Evolutionary conservation across 2,888 invertebrate genomes (phyloP).

Genomic region (Dugesia japonica): DNA sequence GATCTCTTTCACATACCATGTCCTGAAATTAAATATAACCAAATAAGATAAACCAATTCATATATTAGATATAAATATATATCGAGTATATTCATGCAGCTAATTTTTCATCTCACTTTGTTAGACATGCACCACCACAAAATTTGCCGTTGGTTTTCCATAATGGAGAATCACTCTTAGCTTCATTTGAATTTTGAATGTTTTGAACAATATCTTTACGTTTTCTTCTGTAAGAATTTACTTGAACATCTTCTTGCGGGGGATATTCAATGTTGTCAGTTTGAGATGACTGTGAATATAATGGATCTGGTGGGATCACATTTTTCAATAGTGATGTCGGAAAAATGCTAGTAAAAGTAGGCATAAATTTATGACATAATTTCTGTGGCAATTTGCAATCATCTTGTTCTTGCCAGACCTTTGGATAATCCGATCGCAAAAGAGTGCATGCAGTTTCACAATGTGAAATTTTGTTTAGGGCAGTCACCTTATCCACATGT

Average conservation of each 20-base stretch:
- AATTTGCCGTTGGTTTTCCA: background rate
- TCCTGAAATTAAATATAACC: background rate
- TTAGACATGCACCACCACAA: background rate
- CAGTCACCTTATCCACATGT: background rate
- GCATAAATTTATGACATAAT: background rate
- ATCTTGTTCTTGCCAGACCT: constrained; percentile 11
- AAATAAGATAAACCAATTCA: background rate
- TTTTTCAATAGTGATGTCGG: no score
- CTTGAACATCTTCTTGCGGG: no score
- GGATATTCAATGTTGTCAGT: no score
- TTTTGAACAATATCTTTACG: background rate
- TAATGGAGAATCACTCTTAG: background rate
- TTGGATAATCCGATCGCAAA: background rate
- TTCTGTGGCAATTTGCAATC: background rate
- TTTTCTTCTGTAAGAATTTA: no score
- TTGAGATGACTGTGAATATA: no score
- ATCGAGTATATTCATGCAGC: no score
- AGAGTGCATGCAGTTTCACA: background rate
- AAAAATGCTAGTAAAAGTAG: background rate
- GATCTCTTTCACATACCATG: background rate
- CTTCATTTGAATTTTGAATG: background rate
- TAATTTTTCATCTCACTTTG: background rate
- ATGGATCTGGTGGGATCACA: no score
- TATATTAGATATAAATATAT: no score
- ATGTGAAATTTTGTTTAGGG: background rate